These are phyloP conservation scores for Siderastrea siderea DNA, from an alignment of 92 coral and sea anemone species.

Conservation along the genomic window DNA sequence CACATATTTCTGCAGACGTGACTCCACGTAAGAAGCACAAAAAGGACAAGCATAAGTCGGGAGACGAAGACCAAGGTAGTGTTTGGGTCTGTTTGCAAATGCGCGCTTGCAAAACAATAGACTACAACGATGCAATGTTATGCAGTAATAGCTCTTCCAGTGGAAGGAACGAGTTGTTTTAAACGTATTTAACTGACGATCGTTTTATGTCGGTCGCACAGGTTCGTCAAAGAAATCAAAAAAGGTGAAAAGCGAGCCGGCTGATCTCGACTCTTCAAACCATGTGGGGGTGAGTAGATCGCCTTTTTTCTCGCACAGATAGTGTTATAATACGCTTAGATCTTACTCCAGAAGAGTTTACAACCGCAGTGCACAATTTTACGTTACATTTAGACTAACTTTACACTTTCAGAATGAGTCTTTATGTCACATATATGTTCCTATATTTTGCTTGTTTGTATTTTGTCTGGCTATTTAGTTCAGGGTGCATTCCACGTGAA, in stretches of 20 bases:
- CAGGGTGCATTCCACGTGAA: too few relatives aligned
- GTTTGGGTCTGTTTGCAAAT: neutral
- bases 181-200: slow-evolving; percentile 55
- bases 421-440: too few relatives aligned
- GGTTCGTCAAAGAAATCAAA: slow-evolving; percentile 89
- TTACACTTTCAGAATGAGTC: too few relatives aligned
- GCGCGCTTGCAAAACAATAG: slow-evolving; percentile 25
- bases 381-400: too few relatives aligned
- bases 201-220: slow-evolving; percentile 73
- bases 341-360: neutral
- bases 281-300: slow-evolving; percentile 69
- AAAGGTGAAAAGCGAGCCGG: slow-evolving; percentile 79
- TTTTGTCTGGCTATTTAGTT: too few relatives aligned
- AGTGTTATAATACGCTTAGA: too few relatives aligned
- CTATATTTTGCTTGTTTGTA: too few relatives aligned
- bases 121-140: neutral
- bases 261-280: slow-evolving; percentile 51
- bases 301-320: slow-evolving; percentile 38
- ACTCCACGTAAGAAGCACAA: slow-evolving; percentile 84
- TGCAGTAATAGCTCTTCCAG: neutral
- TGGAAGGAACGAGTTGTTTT: neutral
- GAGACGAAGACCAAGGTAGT: slow-evolving; percentile 76
- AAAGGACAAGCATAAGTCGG: slow-evolving; percentile 76
- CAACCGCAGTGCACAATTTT: neutral
- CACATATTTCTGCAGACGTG: slow-evolving; percentile 37